These are phyloP conservation scores for Antheraea pernyi DNA, from an alignment of 1,140 invertebrate genomes.

Conservation along the genomic window DNA sequence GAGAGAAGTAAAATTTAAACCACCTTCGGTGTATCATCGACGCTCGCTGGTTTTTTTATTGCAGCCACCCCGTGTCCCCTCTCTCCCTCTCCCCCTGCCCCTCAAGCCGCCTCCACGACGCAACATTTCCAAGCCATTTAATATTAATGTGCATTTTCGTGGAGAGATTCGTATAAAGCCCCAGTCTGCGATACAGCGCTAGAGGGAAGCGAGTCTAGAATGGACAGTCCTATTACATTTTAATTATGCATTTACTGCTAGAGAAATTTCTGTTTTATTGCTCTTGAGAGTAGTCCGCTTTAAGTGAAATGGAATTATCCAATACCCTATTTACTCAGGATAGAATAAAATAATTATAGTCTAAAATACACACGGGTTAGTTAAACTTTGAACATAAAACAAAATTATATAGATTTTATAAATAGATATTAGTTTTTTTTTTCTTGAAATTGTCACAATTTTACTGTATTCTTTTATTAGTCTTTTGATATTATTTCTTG, in stretches of 20 bases:
- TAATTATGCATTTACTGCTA: slow-evolving; percentile 40
- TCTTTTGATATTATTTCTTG: too few species aligned
- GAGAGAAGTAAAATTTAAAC: slow-evolving; percentile 54
- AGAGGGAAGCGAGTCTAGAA: slow-evolving; percentile 47
- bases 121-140: slow-evolving; percentile 78
- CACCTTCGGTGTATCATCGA: slow-evolving; percentile 61
- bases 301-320: too few species aligned
- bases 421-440: too few species aligned
- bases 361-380: too few species aligned
- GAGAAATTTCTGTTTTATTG: too few species aligned
- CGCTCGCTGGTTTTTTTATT: slow-evolving; percentile 67
- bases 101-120: slow-evolving; percentile 47
- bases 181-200: slow-evolving; percentile 66
- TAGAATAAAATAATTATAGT: too few species aligned
- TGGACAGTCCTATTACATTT: slow-evolving; percentile 66
- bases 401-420: too few species aligned
- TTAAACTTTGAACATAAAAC: too few species aligned
- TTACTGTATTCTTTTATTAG: too few species aligned
- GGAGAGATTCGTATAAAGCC: slow-evolving; percentile 74
- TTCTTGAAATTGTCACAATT: too few species aligned
- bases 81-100: slow-evolving; percentile 23
- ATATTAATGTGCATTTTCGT: slow-evolving; percentile 79
- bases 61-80: slow-evolving; percentile 43
- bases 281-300: too few species aligned
- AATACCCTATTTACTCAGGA: too few species aligned